A percentile compares a stretch with the other conserved stretches of the same genome.
These are phyloP conservation scores for Corbicula japonica DNA, from an alignment of 2,888 invertebrate genomes.

Conservation along the genomic window DNA sequence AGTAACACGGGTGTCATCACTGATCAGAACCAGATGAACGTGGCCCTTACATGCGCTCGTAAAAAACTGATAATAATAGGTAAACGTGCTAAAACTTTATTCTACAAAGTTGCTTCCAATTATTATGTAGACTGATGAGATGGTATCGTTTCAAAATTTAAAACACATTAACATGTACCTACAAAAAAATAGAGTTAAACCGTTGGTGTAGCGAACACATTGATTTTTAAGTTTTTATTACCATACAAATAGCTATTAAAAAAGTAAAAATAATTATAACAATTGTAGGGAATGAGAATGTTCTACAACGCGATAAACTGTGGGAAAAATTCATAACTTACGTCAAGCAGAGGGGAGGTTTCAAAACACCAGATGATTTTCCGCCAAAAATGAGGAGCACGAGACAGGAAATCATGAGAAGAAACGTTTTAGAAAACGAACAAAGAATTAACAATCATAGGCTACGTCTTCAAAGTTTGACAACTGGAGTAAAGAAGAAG, in stretches of 20 bases:
- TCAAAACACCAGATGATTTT: constrained; percentile 55
- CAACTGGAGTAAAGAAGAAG: no score
- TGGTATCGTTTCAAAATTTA: no score
- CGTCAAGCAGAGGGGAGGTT: constrained; percentile 55
- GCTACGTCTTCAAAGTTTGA: not conserved
- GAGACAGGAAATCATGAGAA: constrained; percentile 28
- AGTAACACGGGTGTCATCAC: constrained; percentile 81
- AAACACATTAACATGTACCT: no score
- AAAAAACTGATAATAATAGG: constrained; percentile 82
- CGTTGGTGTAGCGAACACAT: no score
- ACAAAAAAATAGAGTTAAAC: no score
- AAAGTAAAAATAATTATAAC: no score
- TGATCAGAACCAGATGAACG: constrained; percentile 82
- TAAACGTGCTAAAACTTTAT: constrained; percentile 41
- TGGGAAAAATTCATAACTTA: constrained; percentile 73
- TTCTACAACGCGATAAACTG: constrained; percentile 72
- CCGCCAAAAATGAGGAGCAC: constrained; percentile 15
- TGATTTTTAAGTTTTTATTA: no score
- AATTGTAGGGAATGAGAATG: constrained; percentile 75
- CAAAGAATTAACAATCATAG: no score
- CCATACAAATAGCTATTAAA: no score
- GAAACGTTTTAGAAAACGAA: no score
- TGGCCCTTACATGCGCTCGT: constrained; percentile 81
- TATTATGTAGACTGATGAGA: no score
- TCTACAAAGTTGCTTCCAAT: not conserved